Evolutionary conservation across 1,140 invertebrate species (phyloP), one percentile per base, ranked within the genome.

Genomic region (Diprion similis): DNA sequence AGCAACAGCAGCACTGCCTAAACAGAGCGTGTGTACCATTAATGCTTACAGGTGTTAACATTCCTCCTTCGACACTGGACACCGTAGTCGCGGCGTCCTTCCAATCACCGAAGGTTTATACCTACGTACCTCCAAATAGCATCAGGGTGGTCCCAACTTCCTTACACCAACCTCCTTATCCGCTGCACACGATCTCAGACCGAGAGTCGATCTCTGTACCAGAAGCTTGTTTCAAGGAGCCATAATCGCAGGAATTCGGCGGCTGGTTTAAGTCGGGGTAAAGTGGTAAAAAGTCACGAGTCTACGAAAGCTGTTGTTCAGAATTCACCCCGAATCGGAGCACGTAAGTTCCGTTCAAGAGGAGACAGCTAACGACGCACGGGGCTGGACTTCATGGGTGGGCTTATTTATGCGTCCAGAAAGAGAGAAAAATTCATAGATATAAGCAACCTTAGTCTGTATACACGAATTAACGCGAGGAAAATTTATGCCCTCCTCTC

Each of bases 11-110:
- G 66, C 37, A 68, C 11, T 59, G 51, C 51, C 51, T 59, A 59
- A 59, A 59, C n/a, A 59, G 51, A 59, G 51, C 51, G 51, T 68
- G 66, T 37, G 2, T 68, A 46, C 67, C 15, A 71, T 68, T 65
- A 73, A 73, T 66, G 46, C 68, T 76, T 81, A 79, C 74, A 82
- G 72, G 80, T 82, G 80, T 82, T 79, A 81, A 79, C 78, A 76
- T 82, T 79, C 77, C 65, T 71, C 70, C 67, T 73, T 70, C 59
- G 80, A 81, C 72, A 81, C 72, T 72, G 67, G 80, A 82, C 76
- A 82, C 80, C 80, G 51, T 73, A 46, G 59, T 17, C 69, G 66
- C 65, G n/a, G 17, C 67, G 48, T 37, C 59, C 46, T 46, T 70
- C 75, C 59, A 71, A 46, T 66, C 48, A 47, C 64, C 73, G 71